Conservation (phyloP, 2,888 invertebrate genomes). For the Patella ulyssiponensis region DNA sequence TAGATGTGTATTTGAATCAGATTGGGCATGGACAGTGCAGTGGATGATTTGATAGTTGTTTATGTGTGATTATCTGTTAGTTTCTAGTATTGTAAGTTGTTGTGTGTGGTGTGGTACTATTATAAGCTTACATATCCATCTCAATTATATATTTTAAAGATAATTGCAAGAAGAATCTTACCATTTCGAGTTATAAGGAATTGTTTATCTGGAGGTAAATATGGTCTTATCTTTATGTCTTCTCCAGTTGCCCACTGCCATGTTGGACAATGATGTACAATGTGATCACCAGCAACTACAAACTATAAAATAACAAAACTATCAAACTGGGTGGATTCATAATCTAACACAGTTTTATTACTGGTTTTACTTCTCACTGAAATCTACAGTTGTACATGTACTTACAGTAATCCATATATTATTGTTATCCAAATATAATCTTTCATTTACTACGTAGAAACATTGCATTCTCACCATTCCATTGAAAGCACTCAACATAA, state of each 20-base stretch:
- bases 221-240: conserved; percentile 87
- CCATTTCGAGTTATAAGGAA: conserved; percentile 94
- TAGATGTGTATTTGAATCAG: too few relatives aligned
- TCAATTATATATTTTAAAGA: too few relatives aligned
- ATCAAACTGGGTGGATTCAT: not conserved
- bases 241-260: conserved; percentile 99
- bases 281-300: conserved; percentile 97
- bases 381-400: not conserved
- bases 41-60: too few relatives aligned
- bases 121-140: too few relatives aligned
- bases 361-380: not conserved
- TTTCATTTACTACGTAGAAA: too few relatives aligned
- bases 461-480: too few relatives aligned
- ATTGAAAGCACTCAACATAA: too few relatives aligned
- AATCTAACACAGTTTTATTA: not conserved
- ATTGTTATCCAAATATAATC: too few relatives aligned
- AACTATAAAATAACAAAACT: conserved; percentile 75
- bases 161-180: conserved; percentile 42
- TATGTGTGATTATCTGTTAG: too few relatives aligned
- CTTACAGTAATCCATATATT: not conserved
- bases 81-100: too few relatives aligned
- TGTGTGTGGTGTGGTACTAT: too few relatives aligned
- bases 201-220: conserved; percentile 95
- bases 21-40: too few relatives aligned
- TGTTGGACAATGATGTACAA: conserved; percentile 99